phyloP scores from a whole-genome alignment of 2,888 invertebrate species.

The Trachelus tabidus region DNA sequence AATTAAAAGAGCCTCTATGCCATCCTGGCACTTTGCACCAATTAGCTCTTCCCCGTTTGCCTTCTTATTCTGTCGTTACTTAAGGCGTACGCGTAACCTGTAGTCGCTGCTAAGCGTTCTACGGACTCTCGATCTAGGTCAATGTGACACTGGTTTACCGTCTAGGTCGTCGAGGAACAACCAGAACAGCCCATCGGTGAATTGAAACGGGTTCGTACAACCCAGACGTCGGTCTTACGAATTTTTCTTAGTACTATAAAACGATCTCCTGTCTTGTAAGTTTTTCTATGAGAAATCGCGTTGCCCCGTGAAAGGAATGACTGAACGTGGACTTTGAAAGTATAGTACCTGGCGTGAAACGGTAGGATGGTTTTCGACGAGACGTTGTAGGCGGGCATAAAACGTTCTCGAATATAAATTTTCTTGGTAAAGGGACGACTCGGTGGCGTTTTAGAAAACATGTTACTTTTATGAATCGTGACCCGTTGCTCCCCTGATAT shows the following conservation, averaged over 20 bases:
- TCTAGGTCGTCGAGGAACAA: background rate
- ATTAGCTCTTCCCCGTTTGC: slow-evolving; percentile 16
- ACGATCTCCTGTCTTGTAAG: background rate
- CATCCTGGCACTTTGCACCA: slow-evolving; percentile 8
- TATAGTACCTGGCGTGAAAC: background rate
- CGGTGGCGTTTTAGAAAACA: background rate
- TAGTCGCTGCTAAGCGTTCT: background rate
- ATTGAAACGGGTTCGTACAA: background rate
- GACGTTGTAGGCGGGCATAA: background rate
- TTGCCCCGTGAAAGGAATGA: background rate
- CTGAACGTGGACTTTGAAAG: background rate
- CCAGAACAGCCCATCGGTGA: background rate
- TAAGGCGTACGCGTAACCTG: background rate
- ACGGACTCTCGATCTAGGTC: slow-evolving; percentile 27
- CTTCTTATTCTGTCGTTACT: slow-evolving; percentile 8
- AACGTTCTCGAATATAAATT: slow-evolving; percentile 7
- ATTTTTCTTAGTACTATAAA: background rate
- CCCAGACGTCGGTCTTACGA: background rate
- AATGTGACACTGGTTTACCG: slow-evolving; percentile 26
- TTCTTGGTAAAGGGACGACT: background rate
- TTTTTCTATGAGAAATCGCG: background rate
- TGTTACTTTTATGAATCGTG: slow-evolving; percentile 3
- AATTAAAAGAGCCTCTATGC: slow-evolving; percentile 13
- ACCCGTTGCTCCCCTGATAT: background rate
- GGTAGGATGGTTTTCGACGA: background rate